Evolutionary conservation across 1,140 invertebrate species (phyloP), one percentile per base, ranked within the genome.

Genomic region (Trypoxylus dichotomus): DNA sequence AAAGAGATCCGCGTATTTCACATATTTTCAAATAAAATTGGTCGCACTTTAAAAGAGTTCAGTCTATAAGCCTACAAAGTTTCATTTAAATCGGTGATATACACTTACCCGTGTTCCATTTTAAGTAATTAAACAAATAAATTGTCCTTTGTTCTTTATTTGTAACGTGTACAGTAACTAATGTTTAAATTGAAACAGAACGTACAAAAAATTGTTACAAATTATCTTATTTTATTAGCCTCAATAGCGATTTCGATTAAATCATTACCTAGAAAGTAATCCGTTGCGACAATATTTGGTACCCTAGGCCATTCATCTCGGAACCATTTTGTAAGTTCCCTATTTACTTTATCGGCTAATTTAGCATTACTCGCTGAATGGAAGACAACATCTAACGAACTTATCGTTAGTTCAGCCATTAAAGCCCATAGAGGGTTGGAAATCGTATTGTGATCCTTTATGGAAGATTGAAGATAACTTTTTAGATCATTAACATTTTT

Each of bases 391-490:
- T 94, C 93, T 42, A 92, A 85, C 0, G 92, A 88, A 19, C 88
- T 89, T 1, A 94, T 93, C 0, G 94, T 95, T 29, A 94, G 88
- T 85, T 95, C 93, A 0, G 93, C 93, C 94, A 95, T 95, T 1
- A 92, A 90, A 0, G 94, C 93, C 90, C 92, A 93, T 27, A 93
- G 83, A 0, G 90, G 90, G 71, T 89, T 90, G 71, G 87, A 86
- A 47, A 83, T 86, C 3, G 85, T 87, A 63, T 83, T 85, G 24
- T 85, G 86, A 41, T 80, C 84, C 79, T 84, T 85, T 43, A 91
- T 87, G 2, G 87, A 83, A 13, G 85, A 82, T 75, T 90, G 86
- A 73, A 94, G 85, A 84, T 89, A 94, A 37, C 83, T 78, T 79
- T 88, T 85, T 29, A 93, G 86, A n/a, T 85, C 88, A 13, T 84